These are phyloP conservation scores for Lasioglossum calceatum DNA, from an alignment of 2,888 invertebrate genomes.

Conservation along the genomic window DNA sequence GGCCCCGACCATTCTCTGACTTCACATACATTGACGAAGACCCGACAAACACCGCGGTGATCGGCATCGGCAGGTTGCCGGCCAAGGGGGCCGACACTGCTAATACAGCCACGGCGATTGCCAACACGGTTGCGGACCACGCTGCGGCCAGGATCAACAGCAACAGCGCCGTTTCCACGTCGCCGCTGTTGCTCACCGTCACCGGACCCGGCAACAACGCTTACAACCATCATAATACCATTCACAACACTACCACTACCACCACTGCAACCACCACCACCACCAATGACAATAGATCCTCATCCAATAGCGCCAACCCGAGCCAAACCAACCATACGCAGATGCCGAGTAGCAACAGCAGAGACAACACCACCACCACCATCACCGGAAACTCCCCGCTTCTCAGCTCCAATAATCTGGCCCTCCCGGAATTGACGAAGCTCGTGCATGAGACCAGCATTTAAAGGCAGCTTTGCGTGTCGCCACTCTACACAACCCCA, in stretches of 20 bases:
- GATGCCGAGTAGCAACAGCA: conserved; percentile 75
- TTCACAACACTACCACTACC: conserved; percentile 70
- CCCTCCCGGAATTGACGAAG: conserved; percentile 87
- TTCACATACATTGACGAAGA: conserved; percentile 94
- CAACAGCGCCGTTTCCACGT: conserved; percentile 77
- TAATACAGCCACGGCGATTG: conserved; percentile 86
- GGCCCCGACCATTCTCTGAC: conserved; percentile 91
- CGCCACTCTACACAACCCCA: conserved; percentile 41
- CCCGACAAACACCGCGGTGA: conserved; percentile 81
- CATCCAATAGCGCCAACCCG: conserved; percentile 72
- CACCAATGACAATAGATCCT: conserved; percentile 73
- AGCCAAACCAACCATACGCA: conserved; percentile 74
- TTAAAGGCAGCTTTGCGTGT: conserved; percentile 82
- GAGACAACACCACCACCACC: conserved; percentile 71
- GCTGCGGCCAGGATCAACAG: conserved; percentile 64
- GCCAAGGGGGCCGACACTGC: conserved; percentile 85
- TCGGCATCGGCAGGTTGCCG: conserved; percentile 64
- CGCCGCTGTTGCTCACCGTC: conserved; percentile 82
- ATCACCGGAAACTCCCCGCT: conserved; percentile 76
- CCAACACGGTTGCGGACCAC: conserved; percentile 82
- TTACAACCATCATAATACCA: conserved; percentile 78
- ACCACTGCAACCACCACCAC: conserved; percentile 36
- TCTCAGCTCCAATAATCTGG: conserved; percentile 83
- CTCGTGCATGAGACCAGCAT: conserved; percentile 91
- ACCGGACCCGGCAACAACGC: conserved; percentile 76